Conservation (phyloP, 2,888 invertebrate species). For the Tenthredo distinguenda region DNA sequence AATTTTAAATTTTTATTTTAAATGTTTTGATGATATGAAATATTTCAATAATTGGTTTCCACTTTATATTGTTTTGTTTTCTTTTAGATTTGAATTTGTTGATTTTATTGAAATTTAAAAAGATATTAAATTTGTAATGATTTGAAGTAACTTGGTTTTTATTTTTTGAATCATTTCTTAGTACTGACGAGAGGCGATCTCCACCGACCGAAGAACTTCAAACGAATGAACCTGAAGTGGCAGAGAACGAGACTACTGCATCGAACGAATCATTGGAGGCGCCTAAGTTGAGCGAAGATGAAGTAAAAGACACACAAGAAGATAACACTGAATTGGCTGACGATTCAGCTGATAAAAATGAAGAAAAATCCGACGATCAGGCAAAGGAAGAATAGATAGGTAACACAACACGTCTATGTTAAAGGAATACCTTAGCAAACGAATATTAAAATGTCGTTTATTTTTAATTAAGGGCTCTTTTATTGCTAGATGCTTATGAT, state of each 20-base stretch:
- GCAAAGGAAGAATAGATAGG: slow-evolving; percentile 74
- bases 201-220: slow-evolving; percentile 56
- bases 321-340: slow-evolving; percentile 74
- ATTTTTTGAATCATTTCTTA: slow-evolving; percentile 54
- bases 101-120: not conserved
- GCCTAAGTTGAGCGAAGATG: slow-evolving; percentile 65
- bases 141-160: not conserved
- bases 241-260: slow-evolving; percentile 62
- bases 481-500: slow-evolving; percentile 64
- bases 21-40: not conserved
- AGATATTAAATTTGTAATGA: not conserved
- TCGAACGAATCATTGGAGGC: slow-evolving; percentile 65
- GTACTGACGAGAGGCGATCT: slow-evolving; percentile 70
- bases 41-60: not conserved
- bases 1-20: not conserved
- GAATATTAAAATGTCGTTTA: slow-evolving; percentile 62
- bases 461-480: slow-evolving; percentile 67
- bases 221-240: slow-evolving; percentile 46
- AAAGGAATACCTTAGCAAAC: slow-evolving; percentile 58
- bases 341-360: slow-evolving; percentile 72
- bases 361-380: slow-evolving; percentile 74
- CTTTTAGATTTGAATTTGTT: not conserved
- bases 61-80: not conserved
- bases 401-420: slow-evolving; percentile 28
- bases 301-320: slow-evolving; percentile 66